Evolutionary conservation across 2,113 vertebrate genomes (phyloP).

Genomic region (Calidris pygmaea): DNA sequence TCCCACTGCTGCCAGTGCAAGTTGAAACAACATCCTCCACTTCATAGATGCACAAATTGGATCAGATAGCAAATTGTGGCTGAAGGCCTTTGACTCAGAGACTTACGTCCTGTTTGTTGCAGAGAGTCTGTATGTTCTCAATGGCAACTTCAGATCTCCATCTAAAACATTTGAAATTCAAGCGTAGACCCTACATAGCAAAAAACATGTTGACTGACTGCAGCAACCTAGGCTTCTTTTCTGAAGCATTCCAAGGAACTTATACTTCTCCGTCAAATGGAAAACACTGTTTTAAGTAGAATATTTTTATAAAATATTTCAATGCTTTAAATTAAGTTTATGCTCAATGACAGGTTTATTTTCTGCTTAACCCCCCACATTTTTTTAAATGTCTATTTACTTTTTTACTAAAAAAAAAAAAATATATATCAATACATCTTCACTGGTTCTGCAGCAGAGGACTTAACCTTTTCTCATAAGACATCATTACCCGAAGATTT

Average conservation of each 20-base stretch:
- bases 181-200: fast-evolving
- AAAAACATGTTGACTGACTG: background rate
- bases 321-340: background rate
- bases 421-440: background rate
- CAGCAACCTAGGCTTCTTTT: background rate
- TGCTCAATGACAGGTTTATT: background rate
- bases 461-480: background rate
- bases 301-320: background rate
- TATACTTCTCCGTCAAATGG: background rate
- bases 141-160: too few relatives aligned
- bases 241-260: background rate
- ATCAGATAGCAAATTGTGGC: background rate
- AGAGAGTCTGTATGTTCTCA: too few relatives aligned
- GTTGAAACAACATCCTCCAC: background rate
- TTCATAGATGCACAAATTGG: background rate
- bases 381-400: background rate
- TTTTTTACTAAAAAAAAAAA: background rate
- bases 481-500: background rate
- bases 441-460: background rate
- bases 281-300: background rate
- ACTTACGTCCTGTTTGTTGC: too few relatives aligned
- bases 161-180: background rate
- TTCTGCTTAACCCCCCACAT: background rate
- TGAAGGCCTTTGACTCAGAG: too few relatives aligned
- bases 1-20: background rate